A percentile compares a stretch with the other conserved stretches of the same genome.
Evolutionary conservation across 2,888 invertebrate species (phyloP).

Genomic region (Synergus laeviventris): DNA sequence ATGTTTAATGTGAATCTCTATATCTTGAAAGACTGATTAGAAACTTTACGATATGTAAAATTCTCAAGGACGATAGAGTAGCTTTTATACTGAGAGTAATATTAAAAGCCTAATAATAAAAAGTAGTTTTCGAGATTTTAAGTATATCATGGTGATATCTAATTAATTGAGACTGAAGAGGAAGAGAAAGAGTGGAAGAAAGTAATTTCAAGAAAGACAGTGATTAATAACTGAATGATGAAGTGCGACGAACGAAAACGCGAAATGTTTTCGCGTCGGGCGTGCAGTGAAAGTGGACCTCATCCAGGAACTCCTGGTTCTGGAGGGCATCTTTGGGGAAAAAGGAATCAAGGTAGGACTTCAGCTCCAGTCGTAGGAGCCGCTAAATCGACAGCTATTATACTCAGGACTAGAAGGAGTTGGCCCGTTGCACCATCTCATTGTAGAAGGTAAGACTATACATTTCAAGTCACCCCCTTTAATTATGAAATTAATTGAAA

Average conservation of each 20-base stretch:
- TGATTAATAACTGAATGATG: constrained; percentile 63
- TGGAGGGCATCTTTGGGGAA: constrained; percentile 81
- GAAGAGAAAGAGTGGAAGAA: background rate
- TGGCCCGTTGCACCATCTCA: constrained; percentile 87
- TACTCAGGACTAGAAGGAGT: constrained; percentile 83
- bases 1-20: too few relatives aligned
- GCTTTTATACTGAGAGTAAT: background rate
- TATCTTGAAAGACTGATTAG: too few relatives aligned
- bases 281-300: constrained; percentile 85
- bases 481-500: too few relatives aligned
- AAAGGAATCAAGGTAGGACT: constrained; percentile 79
- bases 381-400: constrained; percentile 78
- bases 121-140: too few relatives aligned
- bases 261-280: constrained; percentile 77
- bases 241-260: constrained; percentile 71
- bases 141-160: background rate
- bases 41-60: too few relatives aligned
- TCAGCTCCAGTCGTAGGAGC: constrained; percentile 85
- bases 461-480: background rate
- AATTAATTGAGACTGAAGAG: background rate
- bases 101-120: background rate
- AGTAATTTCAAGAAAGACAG: background rate
- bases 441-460: constrained; percentile 80
- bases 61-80: background rate
- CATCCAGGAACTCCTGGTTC: constrained; percentile 78